These are phyloP conservation scores for Scatophagus argus DNA, from an alignment of 2,113 vertebrate genomes.

Conservation along the genomic window DNA sequence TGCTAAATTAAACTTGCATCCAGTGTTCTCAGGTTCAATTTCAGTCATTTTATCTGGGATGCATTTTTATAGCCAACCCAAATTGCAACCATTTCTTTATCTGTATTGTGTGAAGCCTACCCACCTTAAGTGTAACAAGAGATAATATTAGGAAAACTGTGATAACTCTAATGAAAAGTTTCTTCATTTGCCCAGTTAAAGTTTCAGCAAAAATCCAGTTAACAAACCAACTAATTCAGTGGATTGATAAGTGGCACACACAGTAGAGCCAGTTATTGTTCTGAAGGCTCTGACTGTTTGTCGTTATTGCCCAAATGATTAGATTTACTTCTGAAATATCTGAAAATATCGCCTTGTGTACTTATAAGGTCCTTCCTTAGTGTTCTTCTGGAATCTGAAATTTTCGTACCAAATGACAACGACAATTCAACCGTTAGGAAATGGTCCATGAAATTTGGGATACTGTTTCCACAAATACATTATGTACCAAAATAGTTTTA, in stretches of 20 bases:
- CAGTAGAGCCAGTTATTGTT: background rate
- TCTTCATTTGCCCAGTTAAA: background rate
- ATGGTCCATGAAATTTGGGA: background rate
- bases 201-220: constrained; percentile 8
- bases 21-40: background rate
- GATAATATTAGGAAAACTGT: constrained; percentile 45
- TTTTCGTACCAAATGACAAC: too few species aligned
- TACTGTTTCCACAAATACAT: background rate
- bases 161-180: constrained; percentile 36
- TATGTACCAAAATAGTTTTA: background rate
- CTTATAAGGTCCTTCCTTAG: too few species aligned
- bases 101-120: background rate
- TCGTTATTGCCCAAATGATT: background rate
- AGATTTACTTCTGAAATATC: too few species aligned
- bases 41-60: background rate
- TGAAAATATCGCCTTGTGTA: too few species aligned
- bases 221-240: background rate
- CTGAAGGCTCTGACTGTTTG: background rate
- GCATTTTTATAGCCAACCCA: background rate
- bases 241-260: background rate
- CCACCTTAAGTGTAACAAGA: background rate
- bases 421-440: too few species aligned
- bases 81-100: background rate
- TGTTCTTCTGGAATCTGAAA: too few species aligned
- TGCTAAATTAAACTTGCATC: background rate